Evolutionary conservation across 1,140 invertebrate species (phyloP).

Genomic region (Lutraria rhynchaena): DNA sequence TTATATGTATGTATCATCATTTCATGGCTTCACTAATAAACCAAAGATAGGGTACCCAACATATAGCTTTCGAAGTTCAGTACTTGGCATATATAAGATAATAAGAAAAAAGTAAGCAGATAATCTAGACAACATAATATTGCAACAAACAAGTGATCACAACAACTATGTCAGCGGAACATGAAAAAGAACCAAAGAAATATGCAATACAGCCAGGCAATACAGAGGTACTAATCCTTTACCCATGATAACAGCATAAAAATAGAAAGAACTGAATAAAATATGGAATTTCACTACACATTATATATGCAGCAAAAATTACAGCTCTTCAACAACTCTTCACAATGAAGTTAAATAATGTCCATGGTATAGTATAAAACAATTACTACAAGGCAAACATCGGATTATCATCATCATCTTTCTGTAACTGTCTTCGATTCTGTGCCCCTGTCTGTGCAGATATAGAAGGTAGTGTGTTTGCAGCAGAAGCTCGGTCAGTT

Average conservation of each 20-base stretch:
- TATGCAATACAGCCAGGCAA: too few relatives aligned
- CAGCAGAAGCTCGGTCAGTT: conserved; percentile 92
- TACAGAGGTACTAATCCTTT: neutral
- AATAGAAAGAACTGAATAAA: neutral
- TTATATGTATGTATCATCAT: too few relatives aligned
- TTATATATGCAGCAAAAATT: neutral
- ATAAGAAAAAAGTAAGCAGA: too few relatives aligned
- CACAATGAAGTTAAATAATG: conserved; percentile 2
- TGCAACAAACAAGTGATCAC: too few relatives aligned
- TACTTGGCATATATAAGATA: too few relatives aligned
- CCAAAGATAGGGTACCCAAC: too few relatives aligned
- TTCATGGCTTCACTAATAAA: too few relatives aligned
- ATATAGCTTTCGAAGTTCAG: too few relatives aligned
- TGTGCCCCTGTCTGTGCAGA: conserved; percentile 73
- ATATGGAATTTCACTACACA: neutral
- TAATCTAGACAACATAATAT: too few relatives aligned
- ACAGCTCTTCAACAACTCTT: neutral
- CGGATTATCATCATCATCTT: conserved; percentile 81
- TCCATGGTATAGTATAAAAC: conserved; percentile 41
- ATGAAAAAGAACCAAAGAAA: too few relatives aligned
- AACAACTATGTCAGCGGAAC: too few relatives aligned
- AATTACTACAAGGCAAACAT: conserved; percentile 80
- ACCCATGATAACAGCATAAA: neutral
- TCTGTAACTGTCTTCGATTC: conserved; percentile 74
- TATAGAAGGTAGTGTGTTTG: conserved; percentile 81